These are phyloP conservation scores for Eupithecia abbreviata DNA, from an alignment of 2,888 invertebrate species.

Conservation along the genomic window DNA sequence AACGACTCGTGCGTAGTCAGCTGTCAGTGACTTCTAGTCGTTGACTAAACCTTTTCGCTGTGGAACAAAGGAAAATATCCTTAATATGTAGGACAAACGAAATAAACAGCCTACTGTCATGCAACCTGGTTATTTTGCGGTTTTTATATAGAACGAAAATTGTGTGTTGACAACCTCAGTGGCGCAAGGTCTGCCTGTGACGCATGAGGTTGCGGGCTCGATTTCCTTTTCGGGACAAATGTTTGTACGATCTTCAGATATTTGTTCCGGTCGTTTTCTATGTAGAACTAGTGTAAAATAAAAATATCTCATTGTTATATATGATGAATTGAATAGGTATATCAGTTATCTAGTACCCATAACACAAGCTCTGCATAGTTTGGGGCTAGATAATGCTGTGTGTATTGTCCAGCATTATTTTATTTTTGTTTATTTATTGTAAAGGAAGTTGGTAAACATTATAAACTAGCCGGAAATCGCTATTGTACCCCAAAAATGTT, in stretches of 20 bases:
- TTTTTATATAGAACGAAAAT: not conserved
- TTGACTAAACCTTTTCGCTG: not conserved
- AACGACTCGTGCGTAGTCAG: not conserved
- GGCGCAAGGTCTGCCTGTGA: not conserved
- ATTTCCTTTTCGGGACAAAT: not conserved
- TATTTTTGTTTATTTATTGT: not conserved
- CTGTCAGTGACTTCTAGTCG: not conserved
- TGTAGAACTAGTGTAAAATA: no score
- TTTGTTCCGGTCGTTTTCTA: not conserved
- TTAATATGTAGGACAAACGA: conserved; percentile 7
- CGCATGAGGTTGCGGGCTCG: not conserved
- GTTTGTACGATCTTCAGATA: not conserved
- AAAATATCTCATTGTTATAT: not conserved
- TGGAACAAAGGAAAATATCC: conserved; percentile 24
- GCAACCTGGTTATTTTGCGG: conserved; percentile 12
- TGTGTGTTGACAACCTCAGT: not conserved
- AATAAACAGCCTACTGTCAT: conserved; percentile 30
- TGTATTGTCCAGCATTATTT: not conserved
- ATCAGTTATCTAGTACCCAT: not conserved
- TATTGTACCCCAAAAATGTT: conserved; percentile 20
- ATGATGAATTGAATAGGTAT: not conserved
- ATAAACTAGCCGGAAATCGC: not conserved
- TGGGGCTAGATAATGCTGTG: not conserved
- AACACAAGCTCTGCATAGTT: not conserved
- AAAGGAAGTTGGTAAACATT: not conserved